A percentile compares a stretch with the other conserved stretches of the same genome.
Evolutionary conservation across 2,113 vertebrate species (phyloP).

Genomic region (Sialia sialis): DNA sequence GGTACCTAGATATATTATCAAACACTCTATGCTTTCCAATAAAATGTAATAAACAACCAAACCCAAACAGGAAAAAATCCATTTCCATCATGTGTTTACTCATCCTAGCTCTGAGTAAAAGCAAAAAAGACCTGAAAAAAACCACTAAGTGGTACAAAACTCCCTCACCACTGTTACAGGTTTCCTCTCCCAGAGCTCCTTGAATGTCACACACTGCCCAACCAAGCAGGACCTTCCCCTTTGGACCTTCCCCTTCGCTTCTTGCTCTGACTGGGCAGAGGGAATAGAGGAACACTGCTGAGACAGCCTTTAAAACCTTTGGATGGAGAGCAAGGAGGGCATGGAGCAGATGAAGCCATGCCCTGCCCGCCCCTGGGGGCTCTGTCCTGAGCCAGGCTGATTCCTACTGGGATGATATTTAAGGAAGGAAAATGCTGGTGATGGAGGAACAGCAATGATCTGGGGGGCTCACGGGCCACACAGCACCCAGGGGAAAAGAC

Average conservation of each 20-base stretch:
- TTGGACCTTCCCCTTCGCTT: not conserved
- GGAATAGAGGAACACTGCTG: not conserved
- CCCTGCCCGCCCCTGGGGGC: not conserved
- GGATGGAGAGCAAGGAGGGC: not conserved
- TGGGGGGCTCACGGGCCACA: accelerated
- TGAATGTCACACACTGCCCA: not conserved
- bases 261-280: not conserved
- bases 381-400: not conserved
- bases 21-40: too few species aligned
- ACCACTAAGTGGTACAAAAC: too few species aligned
- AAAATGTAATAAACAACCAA: too few species aligned
- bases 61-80: too few species aligned
- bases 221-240: not conserved
- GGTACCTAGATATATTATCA: too few species aligned
- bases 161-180: too few species aligned
- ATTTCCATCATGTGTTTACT: too few species aligned
- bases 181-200: not conserved
- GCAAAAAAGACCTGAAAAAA: too few species aligned
- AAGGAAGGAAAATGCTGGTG: not conserved
- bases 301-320: not conserved
- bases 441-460: not conserved
- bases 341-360: accelerated
- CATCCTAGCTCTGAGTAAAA: too few species aligned
- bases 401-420: not conserved
- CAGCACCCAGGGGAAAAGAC: accelerated